Evolutionary conservation across 2,888 invertebrate genomes (phyloP).

Genomic region (Drosophila prostipennis): DNA sequence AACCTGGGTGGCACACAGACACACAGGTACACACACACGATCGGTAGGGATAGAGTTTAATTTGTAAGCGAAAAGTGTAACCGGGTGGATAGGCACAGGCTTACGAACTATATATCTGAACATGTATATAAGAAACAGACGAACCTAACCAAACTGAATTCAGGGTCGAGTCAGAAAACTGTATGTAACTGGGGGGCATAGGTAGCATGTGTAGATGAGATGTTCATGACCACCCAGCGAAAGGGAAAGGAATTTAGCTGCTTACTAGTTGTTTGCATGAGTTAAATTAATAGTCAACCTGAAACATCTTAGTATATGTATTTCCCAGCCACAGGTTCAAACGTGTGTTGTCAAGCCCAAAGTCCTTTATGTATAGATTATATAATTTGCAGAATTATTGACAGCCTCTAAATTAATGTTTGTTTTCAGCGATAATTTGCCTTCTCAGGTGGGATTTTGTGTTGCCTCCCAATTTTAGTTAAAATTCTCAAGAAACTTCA

Average conservation of each 20-base stretch:
- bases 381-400: conserved; percentile 29
- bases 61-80: conserved; percentile 68
- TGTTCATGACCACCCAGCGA: neutral
- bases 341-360: conserved; percentile 35
- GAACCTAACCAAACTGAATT: conserved; percentile 8
- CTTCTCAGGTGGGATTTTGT: conserved; percentile 45
- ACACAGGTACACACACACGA: conserved; percentile 10
- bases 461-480: conserved; percentile 33
- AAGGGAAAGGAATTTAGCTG: conserved; percentile 8
- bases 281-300: conserved; percentile 18
- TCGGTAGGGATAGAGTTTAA: conserved; percentile 48
- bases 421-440: conserved; percentile 13
- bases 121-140: conserved; percentile 35
- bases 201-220: no score
- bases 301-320: neutral
- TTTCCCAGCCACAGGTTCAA: conserved; percentile 12
- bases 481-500: conserved; percentile 39
- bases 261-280: conserved; percentile 25
- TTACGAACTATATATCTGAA: conserved; percentile 30
- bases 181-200: neutral
- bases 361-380: conserved; percentile 22
- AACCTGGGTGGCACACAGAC: conserved; percentile 35
- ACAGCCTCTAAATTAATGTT: conserved; percentile 27
- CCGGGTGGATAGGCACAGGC: conserved; percentile 22
- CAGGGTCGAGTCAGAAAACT: conserved; percentile 15